Base-by-base conservation (phyloP, 2,888 invertebrate species). In the Drosophila vallismaia region DNA sequence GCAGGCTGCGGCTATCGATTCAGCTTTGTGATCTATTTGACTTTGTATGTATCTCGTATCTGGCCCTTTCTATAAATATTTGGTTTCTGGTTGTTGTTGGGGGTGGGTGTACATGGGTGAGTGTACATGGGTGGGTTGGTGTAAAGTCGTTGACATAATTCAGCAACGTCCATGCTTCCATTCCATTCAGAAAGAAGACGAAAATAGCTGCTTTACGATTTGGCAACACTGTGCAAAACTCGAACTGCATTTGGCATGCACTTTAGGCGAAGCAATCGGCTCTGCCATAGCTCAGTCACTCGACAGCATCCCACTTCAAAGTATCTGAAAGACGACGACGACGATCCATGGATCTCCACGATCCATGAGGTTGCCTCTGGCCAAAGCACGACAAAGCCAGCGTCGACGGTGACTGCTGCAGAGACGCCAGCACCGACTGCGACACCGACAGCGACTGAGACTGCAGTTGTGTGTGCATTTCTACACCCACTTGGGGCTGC, bases 191-290 rank as follows among this genome's bases (percentile, higher is more conserved):
- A 19, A 19, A 64, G 45, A 53, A 64, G 60, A 62, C 42, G 59
- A 79, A 79, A 76, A 58, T 51, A 58, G 55, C 56, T 38, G 19
- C 40, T 77, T 67, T 75, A 42, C 56, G 54, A 82, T 80, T 81
- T 81, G 82, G 82, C 82, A 86, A 86, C 82, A 74, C 86, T 84
- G 82, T 67, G 67, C 75, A 75, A 69, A 82, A 83, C 77, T 80
- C 77, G 53, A 77, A 75, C 77, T 81, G 82, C 76, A 81, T 83
- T 84, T 67, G 74, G 76, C 83, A 75, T 80, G 80, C 80, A 79
- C 74, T 52, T 70, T 62, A 70, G 83, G 84, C 78, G 76, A 78
- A 63, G 28, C 58, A 52, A 42, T 28, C 68, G 51, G 58, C 58
- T 46, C 44, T 42, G 38, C 68, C 68, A 58, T 51, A 60, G 54